A percentile compares a stretch with the other conserved stretches of the same genome.
These are phyloP conservation scores for Lepilemur septentrionalis DNA, from an alignment of 2,797 vertebrate species.

Conservation along the genomic window DNA sequence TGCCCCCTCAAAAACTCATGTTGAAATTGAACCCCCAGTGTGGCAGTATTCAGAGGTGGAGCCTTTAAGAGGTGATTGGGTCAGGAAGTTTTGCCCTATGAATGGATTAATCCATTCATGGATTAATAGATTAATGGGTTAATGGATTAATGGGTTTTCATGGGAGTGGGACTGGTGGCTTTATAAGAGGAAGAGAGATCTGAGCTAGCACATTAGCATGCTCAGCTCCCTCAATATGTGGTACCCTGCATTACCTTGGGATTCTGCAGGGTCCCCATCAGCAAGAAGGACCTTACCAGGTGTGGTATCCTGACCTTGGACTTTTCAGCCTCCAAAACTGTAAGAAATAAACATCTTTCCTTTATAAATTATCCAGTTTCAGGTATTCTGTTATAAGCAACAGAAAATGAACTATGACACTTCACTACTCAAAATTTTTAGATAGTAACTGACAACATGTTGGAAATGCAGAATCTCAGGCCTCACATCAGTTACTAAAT, in stretches of 20 bases:
- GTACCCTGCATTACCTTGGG: not conserved
- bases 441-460: not conserved
- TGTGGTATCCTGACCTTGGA: not conserved
- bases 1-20: not conserved
- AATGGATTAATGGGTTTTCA: not conserved
- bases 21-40: not conserved
- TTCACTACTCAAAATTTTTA: not conserved
- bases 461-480: not conserved
- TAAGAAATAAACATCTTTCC: not conserved
- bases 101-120: not conserved
- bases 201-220: not conserved
- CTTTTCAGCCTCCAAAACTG: not conserved
- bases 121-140: not conserved
- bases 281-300: not conserved
- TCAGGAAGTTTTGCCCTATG: not conserved
- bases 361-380: not conserved
- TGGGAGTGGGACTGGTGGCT: not conserved
- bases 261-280: not conserved
- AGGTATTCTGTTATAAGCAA: not conserved
- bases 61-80: not conserved
- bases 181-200: not conserved
- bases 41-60: not conserved
- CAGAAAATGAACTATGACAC: not conserved
- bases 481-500: not conserved
- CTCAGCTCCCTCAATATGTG: not conserved